Conservation (phyloP, 2,888 invertebrate species). For the Pachycephus smyrnensis region DNA sequence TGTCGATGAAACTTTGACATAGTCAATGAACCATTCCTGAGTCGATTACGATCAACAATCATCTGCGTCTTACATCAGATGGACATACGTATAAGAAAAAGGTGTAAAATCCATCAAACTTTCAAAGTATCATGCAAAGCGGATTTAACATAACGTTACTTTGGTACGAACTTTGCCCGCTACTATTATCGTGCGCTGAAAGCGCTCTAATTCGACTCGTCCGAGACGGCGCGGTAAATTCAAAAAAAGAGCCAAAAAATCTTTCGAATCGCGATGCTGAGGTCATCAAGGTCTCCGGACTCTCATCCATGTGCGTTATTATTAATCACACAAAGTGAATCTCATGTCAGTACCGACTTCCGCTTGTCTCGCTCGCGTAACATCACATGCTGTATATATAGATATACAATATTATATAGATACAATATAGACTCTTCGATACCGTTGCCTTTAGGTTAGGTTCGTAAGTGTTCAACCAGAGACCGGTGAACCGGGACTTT, state of each 20-base stretch:
- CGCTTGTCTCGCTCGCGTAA: background rate
- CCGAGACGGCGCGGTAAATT: background rate
- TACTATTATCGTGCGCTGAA: background rate
- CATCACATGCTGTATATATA: background rate
- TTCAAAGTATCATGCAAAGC: background rate
- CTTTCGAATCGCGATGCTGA: background rate
- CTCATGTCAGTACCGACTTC: background rate
- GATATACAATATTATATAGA: background rate
- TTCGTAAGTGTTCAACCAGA: background rate
- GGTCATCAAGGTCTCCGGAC: background rate
- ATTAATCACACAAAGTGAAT: background rate
- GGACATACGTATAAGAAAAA: background rate
- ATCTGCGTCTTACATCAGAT: background rate
- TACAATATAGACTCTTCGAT: background rate
- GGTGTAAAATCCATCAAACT: background rate
- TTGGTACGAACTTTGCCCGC: background rate
- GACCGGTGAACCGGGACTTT: background rate
- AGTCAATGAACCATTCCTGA: background rate
- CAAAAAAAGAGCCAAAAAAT: background rate
- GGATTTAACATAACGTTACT: background rate
- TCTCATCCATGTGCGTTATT: background rate
- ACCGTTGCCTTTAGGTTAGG: background rate
- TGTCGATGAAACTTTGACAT: background rate
- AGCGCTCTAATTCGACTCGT: background rate
- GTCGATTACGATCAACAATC: background rate